Evolutionary conservation across 2,888 invertebrate species (phyloP), one percentile per base, ranked within the genome.

Genomic region (Callimorpha dominula): DNA sequence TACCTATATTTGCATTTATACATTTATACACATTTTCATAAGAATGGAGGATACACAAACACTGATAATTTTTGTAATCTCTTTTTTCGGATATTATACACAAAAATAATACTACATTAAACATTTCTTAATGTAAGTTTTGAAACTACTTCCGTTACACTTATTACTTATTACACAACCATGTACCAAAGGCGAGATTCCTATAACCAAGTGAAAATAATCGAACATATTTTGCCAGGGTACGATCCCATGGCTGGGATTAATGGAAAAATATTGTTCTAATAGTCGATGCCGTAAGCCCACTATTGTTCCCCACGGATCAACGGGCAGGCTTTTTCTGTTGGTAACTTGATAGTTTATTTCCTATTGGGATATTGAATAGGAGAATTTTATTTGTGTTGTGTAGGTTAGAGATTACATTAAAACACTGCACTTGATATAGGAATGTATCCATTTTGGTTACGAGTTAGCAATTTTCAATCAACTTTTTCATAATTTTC

Each of bases 221-320:
- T 65, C 31, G 60, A 14, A 52, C 11, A 78, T 81, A 78, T 71
- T 74, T 83, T 71, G 76, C 70, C 43, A 31, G 42, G 43, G 62
- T 72, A 76, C 75, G 75, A 70, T 75, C 79, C 82, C 81, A 73
- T 73, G 60, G 74, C 68, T 73, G 72, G 83, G 81, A 79, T 86
- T 86, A 86, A 83, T 85, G 75, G 81, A 84, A 83, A 86, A 83
- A 86, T 85, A 86, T 78, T 72, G 82, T 78, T 81, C 71, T 85
- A 85, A 85, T 84, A 85, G 86, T 75, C 68, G 78, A 57, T 63
- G 49, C 69, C 65, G 78, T 79, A 78, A 73, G 68, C 75, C 73
- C 20, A 57, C 70, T 70, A 85, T 85, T 75, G 85, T 70, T 81
- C 83, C 78, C 79, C 1, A 65, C 68, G 82, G 83, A 49, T 65